Evolutionary conservation across 2,797 vertebrate species (phyloP), one percentile per base, ranked within the genome.

Genomic region (Catostomus latipinnis): DNA sequence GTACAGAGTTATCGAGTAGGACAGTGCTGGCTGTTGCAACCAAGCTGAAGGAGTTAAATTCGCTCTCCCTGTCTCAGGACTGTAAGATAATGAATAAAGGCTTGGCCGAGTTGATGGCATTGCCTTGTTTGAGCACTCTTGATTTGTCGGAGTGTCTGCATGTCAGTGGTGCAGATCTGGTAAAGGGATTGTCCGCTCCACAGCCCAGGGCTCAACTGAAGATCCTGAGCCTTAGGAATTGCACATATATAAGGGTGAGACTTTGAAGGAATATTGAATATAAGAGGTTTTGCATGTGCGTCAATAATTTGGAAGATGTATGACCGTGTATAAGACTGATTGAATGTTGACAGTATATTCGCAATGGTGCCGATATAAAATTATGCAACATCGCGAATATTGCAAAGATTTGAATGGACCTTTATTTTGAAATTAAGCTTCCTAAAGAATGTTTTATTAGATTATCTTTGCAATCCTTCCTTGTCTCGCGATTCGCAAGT

Each of bases 71-170:
- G 84, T 92, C 92, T 46, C 89, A 90, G 3, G 85, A 94, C 87
- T 95, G 94, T 82, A 89, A 88, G 73, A 85, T 96, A 67, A 96
- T 94, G 0, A 95, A 96, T 8, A 90, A 88, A 13, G 94, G 92
- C 1, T 90, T 95, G 12, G 86, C 84, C 0, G 92, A 93, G 8
- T 84, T 96, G 12, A 88, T 93, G 74, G 76, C 73, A 0, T 73
- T 95, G 63, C 58, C 74, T 4, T 80, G 90, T 43, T 88, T 96
- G 81, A 91, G 34, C 83, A 90, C 81, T 71, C 88, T 96, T 57
- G 90, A 95, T 79, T 84, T 96, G 80, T 94, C 94, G 0, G 93
- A 95, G 84, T 96, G 96, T 88, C 88, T 93, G 56, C 91, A 93
- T 2, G 72, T 96, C 83, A 94, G 89, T 0, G 94, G 95, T 0